phyloP scores from a whole-genome alignment of 1,140 invertebrate genomes.

The Diuraphis noxia region DNA sequence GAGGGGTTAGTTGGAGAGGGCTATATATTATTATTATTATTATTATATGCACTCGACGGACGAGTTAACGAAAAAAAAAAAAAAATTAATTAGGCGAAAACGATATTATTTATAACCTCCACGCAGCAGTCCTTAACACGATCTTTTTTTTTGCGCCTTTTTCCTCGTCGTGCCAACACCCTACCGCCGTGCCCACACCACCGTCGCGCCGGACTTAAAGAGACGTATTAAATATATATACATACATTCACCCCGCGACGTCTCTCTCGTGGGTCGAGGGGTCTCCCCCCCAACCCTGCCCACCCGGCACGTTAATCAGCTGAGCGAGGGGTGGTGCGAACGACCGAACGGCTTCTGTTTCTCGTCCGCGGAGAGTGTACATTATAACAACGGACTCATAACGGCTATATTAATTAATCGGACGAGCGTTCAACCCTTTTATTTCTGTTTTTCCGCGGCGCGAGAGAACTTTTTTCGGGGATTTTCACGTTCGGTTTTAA shows the following conservation, averaged over 20 bases:
- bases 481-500: neutral
- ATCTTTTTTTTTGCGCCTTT: constrained; percentile 13
- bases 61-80: neutral
- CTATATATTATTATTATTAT: neutral
- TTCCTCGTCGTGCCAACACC: neutral
- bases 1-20: neutral
- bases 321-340: neutral
- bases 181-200: neutral
- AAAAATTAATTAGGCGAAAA: constrained; percentile 51
- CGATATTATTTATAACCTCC: constrained; percentile 37
- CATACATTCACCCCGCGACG: neutral
- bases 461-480: constrained; percentile 21
- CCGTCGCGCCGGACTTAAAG: neutral
- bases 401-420: constrained; percentile 54
- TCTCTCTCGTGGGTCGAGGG: neutral
- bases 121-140: constrained; percentile 1
- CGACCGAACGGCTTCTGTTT: constrained; percentile 16
- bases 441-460: constrained; percentile 11
- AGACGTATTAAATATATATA: constrained; percentile 2
- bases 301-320: no score
- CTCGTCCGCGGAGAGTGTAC: constrained; percentile 11
- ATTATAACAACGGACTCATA: constrained; percentile 36
- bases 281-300: no score
- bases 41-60: neutral
- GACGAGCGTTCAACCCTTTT: constrained; percentile 48